These are phyloP conservation scores for Chionoecetes opilio DNA, from an alignment of 1,140 invertebrate species.

Conservation along the genomic window DNA sequence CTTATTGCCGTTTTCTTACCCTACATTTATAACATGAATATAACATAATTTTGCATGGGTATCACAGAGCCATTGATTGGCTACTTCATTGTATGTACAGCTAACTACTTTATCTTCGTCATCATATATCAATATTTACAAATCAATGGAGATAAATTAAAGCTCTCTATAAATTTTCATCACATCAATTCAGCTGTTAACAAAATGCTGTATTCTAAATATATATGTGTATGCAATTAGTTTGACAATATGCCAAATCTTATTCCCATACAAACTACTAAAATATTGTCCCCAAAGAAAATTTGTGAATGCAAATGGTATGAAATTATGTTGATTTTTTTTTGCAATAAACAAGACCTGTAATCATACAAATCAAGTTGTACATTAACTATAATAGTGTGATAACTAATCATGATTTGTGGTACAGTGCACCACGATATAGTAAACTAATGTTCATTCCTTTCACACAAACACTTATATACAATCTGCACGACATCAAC, in stretches of 20 bases:
- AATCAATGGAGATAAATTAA: slow-evolving; percentile 31
- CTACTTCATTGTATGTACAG: slow-evolving; percentile 74
- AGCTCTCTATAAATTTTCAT: slow-evolving; percentile 17
- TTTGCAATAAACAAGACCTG: neutral
- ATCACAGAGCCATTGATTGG: slow-evolving; percentile 76
- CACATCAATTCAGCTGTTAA: neutral
- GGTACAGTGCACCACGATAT: neutral
- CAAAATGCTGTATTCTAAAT: neutral
- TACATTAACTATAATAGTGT: neutral
- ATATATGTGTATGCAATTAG: slow-evolving; percentile 21
- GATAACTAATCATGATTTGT: neutral
- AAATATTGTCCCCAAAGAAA: neutral
- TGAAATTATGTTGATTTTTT: no score
- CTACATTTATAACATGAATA: slow-evolving; percentile 64
- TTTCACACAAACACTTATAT: slow-evolving; percentile 56
- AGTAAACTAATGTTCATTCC: neutral
- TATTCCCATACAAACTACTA: neutral
- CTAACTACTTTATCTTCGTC: slow-evolving; percentile 51
- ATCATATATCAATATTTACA: slow-evolving; percentile 62
- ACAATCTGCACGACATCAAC: slow-evolving; percentile 66
- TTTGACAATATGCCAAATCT: slow-evolving; percentile 72
- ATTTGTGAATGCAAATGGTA: neutral
- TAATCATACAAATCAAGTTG: neutral
- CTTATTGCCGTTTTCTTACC: slow-evolving; percentile 66
- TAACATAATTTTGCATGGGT: slow-evolving; percentile 74